These are phyloP conservation scores for Delichon dasypus DNA, from an alignment of 2,797 vertebrate species.

Conservation along the genomic window DNA sequence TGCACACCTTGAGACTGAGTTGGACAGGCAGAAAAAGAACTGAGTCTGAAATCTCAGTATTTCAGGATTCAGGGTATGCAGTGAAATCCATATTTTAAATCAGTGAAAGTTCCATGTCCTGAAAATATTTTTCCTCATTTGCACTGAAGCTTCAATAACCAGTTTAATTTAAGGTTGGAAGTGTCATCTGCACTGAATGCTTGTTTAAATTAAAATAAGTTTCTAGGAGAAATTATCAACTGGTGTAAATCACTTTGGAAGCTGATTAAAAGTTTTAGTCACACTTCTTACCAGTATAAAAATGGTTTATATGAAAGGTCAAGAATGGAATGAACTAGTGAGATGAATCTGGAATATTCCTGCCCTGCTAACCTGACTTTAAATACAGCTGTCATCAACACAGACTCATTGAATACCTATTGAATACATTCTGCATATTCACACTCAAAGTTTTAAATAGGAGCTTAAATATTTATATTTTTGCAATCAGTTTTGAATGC, in stretches of 20 bases:
- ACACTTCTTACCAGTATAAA: neutral
- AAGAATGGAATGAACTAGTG: neutral
- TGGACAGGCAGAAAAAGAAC: rapidly evolving
- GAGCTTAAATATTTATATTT: neutral
- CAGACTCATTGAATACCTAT: neutral
- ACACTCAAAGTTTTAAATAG: neutral
- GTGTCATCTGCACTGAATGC: neutral
- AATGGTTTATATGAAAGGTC: neutral
- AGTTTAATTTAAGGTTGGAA: neutral
- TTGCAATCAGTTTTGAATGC: neutral
- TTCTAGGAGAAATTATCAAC: neutral
- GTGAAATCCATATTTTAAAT: neutral
- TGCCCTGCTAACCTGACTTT: neutral
- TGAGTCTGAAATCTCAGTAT: neutral
- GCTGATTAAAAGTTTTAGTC: neutral
- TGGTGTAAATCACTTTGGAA: neutral
- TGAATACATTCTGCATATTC: neutral
- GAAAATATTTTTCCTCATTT: neutral
- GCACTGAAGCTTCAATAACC: neutral
- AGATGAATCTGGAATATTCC: neutral
- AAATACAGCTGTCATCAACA: neutral
- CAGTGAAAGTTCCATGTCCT: rapidly evolving
- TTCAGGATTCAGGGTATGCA: neutral
- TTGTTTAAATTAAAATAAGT: neutral
- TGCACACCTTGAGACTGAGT: neutral